Base-by-base conservation (phyloP, 2,888 invertebrate genomes). In the Andrena haemorrhoa region DNA sequence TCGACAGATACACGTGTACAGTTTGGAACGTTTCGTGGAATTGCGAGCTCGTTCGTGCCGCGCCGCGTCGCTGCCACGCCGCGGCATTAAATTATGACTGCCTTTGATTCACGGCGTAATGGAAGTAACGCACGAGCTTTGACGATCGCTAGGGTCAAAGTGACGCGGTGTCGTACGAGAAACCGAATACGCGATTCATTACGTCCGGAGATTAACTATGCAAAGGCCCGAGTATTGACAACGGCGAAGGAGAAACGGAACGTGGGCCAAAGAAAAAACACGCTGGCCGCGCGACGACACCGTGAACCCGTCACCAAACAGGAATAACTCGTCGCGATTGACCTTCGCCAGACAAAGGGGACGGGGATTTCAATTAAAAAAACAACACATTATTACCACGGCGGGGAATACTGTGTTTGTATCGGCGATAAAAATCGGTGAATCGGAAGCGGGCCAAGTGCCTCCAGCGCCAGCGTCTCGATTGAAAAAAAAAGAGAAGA, bases 21-120 rank as follows among this genome's bases (percentile, higher is more conserved):
- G 7, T 53, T 26, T 60, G 63, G 63, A 49, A 56, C 56, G 60
- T 53, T 68, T 73, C 66, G 23, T 72, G 75, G 69, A 82, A 85
- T 75, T 70, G 74, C n/a, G 58, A 74, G 53, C 4, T 7, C 47
- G 65, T 80, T 69, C 76, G 49, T 60, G 31, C 8, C 58, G 49
- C 63, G 31, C 8, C 58, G 51, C 47, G 23, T 53, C 53, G 53
- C 72, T 58, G 56, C 60, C 23, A 29, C 35, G 61, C 35, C 23
- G 47, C 33, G 49, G 53, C 73, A 79, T 85, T 87, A 77, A 73
- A 82, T 88, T 72, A 72, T 31, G 29, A 33, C 10, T 12, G 65
- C 76, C 82, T 86, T 85, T 77, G 88, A 77, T 79, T 82, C 53
- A 66, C 31, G 33, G 31, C 33, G 31, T 74, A 69, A 76, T 79